Conservation (phyloP, 2,888 invertebrate genomes). For the Athetis lepigone region DNA sequence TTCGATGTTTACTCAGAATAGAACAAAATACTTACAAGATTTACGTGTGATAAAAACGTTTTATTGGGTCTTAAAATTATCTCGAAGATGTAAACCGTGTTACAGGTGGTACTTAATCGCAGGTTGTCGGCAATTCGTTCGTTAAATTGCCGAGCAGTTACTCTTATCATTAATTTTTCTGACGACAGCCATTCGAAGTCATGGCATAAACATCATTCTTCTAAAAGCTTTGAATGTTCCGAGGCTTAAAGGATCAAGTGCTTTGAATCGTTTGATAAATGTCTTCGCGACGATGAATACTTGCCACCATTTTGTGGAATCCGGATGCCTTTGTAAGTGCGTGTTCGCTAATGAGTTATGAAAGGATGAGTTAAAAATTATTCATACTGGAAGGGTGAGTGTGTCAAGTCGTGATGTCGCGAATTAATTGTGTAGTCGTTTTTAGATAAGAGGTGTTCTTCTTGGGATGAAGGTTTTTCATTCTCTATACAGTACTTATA, state of each 20-base stretch:
- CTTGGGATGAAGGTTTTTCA: background rate
- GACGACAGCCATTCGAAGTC: constrained; percentile 77
- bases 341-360: constrained; percentile 57
- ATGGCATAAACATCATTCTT: constrained; percentile 77
- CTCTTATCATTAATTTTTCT: constrained; percentile 78
- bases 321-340: constrained; percentile 59
- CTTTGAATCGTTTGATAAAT: constrained; percentile 78
- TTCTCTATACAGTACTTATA: no score
- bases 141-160: constrained; percentile 74
- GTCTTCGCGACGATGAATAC: constrained; percentile 65
- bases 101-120: constrained; percentile 69
- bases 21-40: constrained; percentile 43
- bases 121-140: constrained; percentile 74
- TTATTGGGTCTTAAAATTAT: constrained; percentile 72
- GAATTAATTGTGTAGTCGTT: background rate
- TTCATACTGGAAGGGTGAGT: background rate
- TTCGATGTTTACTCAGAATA: constrained; percentile 33
- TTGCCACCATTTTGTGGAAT: constrained; percentile 61
- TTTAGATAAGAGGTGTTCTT: background rate
- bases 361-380: constrained; percentile 48
- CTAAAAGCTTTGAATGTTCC: constrained; percentile 70
- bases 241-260: constrained; percentile 77
- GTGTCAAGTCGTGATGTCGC: background rate
- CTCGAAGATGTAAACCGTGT: constrained; percentile 69
- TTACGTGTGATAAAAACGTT: constrained; percentile 51